Base-by-base conservation (phyloP, 2,888 invertebrate species). In the Harpalus rufipes region DNA sequence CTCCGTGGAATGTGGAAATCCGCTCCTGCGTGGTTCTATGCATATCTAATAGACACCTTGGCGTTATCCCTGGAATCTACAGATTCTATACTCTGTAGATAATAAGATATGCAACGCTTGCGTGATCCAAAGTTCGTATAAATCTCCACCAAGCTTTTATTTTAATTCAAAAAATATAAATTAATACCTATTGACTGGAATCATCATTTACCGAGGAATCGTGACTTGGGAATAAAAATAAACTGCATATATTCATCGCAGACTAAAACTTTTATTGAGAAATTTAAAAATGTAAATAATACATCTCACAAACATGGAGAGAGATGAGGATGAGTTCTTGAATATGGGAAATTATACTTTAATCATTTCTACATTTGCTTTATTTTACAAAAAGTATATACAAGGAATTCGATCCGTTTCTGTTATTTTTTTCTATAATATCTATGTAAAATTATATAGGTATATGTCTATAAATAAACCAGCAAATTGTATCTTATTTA, bases 161-260 rank as follows among this genome's bases (percentile, higher is more conserved):
- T 51, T 51, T 51, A 51, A 51, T 51, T 51, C 44, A 51, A 51
- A 51, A 51, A 51, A 51, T 51, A 51, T 51, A 51, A 51, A 51
- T 51, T 51, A 51, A 51, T 51, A 51, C 44, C 44, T 51, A 51
- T 51, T 51, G 44, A 51, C 44, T 51, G 44, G 44, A 51, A 51
- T 51, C 44, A 51, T 51, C 44, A 51, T 51, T 51, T 51, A 51
- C 44, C 44, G 12, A 8, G 44, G 44, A 51, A 51, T 51, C 44
- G 44, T 51, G 44, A 51, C 44, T 12, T 12, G 44, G 10, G 44
- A 51, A 51, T 51, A 51, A 51, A 51, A 51, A 51, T 51, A 51
- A 51, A 51, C 44, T 51, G 44, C 44, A 51, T 51, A 51, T 51
- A 51, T 51, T 51, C 44, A 51, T 51, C 44, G 44, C 12, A 12